phyloP scores from a whole-genome alignment of 2,113 vertebrate species.

The Genyomyrus donnyi region DNA sequence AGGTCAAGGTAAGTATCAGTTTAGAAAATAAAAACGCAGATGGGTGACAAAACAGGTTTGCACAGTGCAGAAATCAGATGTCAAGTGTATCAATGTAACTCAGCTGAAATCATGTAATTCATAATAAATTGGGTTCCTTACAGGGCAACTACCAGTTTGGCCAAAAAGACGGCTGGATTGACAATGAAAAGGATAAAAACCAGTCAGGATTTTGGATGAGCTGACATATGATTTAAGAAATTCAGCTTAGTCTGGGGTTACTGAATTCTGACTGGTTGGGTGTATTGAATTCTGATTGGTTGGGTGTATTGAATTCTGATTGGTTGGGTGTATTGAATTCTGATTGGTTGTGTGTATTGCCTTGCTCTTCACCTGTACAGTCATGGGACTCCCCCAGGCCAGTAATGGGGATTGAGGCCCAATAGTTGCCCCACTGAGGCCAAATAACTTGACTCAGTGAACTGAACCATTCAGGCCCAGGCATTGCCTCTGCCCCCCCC shows the following conservation, averaged over 20 bases:
- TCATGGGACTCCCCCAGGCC: not conserved
- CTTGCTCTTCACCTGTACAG: not conserved
- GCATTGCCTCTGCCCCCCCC: not conserved
- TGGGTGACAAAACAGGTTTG: not conserved
- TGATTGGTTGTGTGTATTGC: not conserved
- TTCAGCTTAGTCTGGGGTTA: not conserved
- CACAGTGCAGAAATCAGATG: not conserved
- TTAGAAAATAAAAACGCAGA: not conserved
- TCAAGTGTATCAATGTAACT: not conserved
- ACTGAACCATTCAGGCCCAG: not conserved
- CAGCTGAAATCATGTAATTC: not conserved
- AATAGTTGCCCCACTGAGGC: not conserved
- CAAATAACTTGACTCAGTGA: not conserved
- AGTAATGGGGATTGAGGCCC: not conserved
- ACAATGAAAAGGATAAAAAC: not conserved
- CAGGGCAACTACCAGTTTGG: not conserved
- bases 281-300: not conserved
- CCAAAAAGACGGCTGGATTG: not conserved
- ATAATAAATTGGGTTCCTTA: not conserved
- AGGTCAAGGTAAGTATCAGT: not conserved
- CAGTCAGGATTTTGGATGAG: not conserved
- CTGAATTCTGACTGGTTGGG: not conserved
- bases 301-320: not conserved
- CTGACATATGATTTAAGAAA: not conserved
- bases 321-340: not conserved